phyloP scores from a whole-genome alignment of 2,113 vertebrate genomes.

The Silurus meridionalis region DNA sequence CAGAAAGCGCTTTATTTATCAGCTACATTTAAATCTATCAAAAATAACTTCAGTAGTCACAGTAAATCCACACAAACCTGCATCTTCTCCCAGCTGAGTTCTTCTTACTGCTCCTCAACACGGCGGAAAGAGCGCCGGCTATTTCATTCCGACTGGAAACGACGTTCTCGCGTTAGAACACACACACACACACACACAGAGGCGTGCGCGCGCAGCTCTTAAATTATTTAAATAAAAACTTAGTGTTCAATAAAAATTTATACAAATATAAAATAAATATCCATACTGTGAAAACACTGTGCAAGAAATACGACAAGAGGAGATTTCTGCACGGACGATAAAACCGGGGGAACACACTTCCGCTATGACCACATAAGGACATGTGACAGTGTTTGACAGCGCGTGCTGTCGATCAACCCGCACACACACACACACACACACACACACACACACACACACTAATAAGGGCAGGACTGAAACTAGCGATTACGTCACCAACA shows the following conservation, averaged over 20 bases:
- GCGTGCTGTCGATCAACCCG: conserved; percentile 18
- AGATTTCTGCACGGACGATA: conserved; percentile 52
- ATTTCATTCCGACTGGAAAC: conserved; percentile 56
- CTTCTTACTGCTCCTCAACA: background rate
- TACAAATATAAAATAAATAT: background rate
- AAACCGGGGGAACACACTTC: conserved; percentile 65
- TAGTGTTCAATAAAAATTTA: background rate
- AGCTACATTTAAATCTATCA: background rate
- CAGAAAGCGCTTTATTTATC: background rate
- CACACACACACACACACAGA: background rate
- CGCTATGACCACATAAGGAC: conserved; percentile 69
- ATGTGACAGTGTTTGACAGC: conserved; percentile 24
- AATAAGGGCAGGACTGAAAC: background rate
- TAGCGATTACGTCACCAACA: background rate
- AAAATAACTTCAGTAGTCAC: background rate
- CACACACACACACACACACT: background rate
- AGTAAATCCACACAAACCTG: conserved; percentile 63
- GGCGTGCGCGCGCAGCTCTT: too few relatives aligned
- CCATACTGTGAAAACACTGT: background rate
- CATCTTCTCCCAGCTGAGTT: conserved; percentile 57
- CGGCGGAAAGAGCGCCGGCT: conserved; percentile 61
- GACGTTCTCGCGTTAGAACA: background rate
- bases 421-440: background rate
- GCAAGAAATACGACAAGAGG: background rate
- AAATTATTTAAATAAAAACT: too few relatives aligned